Base-by-base conservation (phyloP, 2,113 vertebrate genomes). In the Malurus cyaneus region DNA sequence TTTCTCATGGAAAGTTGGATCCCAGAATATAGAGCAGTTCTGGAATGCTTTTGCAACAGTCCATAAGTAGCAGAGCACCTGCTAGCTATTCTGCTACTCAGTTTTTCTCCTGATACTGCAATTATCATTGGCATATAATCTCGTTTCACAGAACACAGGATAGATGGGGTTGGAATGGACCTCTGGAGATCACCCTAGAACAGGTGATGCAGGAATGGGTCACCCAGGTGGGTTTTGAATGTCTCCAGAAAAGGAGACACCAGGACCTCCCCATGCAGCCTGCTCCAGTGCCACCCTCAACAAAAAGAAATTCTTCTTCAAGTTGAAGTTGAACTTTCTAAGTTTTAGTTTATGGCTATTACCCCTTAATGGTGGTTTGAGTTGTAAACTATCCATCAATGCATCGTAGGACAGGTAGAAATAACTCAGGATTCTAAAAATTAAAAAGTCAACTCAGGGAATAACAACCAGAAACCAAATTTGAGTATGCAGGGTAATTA, bases 81-180 rank as follows among this genome's bases (percentile, higher is more conserved):
- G 50, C 13, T 21, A 19, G 23, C 36, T 50, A 61, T 11, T 77
- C 36, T 32, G 17, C 54, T 73, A 10, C 23, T 82, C 28, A 49
- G 6, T 47, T 53, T 18, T 26, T 65, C 25, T 53, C 20, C 46
- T 5, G 4, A 47, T 0, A 64, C 12, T 3, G 2, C 20, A 52
- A 2, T 26, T 76, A 24, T 47, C 26, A 41, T 36, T 12, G 5
- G n/a, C 18, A 29, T 8, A 54, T 76, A 94, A 49, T 18, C 18
- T 32, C 1, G 0, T 46, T 29, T 28, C 39, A 53, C 24, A 31
- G 23, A 61, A 29, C 44, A 44, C 26, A 49, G 14, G 57, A 28
- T 0, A 31, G 14, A 42, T 0, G 0, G 56, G 14, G 29, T 6
- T 56, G 31, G 47, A 83, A 62, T 21, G 34, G 31, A 42, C 25